Percentiles rank a stretch among this genome's conserved stretches.
Conservation (phyloP, 2,888 invertebrate species). For the Hanleya hanleyi region DNA sequence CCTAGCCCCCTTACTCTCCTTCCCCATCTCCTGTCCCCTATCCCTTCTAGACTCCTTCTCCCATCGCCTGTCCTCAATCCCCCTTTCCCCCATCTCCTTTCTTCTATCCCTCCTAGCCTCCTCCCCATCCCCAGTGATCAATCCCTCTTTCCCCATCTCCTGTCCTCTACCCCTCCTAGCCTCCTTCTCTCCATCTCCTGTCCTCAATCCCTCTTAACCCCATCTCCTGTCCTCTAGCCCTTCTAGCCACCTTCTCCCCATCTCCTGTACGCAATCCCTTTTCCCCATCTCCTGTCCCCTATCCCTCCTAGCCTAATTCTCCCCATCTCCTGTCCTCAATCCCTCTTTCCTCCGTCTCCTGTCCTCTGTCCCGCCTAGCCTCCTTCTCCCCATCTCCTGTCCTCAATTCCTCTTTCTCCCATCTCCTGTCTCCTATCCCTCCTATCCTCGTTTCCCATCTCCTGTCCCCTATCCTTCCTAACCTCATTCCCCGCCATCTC, state of each 20-base stretch:
- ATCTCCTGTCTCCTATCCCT: no score
- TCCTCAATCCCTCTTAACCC: not conserved
- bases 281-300: no score
- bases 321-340: no score
- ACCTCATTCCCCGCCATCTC: not conserved
- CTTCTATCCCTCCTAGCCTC: not conserved
- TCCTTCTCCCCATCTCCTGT: no score
- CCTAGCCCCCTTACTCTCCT: not conserved
- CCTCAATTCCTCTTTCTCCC: no score
- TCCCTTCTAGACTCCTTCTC: not conserved
- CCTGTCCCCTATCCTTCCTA: not conserved
- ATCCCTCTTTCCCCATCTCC: no score
- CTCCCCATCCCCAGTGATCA: not conserved
- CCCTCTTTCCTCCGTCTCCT: no score
- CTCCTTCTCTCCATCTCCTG: not conserved
- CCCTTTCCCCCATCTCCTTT: not conserved
- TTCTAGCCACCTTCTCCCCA: not conserved
- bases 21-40: not conserved
- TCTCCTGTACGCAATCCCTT: not conserved
- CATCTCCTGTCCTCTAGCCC: not conserved
- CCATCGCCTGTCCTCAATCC: not conserved
- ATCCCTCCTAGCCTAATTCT: no score
- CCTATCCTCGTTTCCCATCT: not conserved
- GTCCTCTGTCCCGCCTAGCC: no score
- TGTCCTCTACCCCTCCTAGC: not conserved